Base-by-base conservation (phyloP, 1,140 invertebrate genomes). In the Vanessa atalanta region DNA sequence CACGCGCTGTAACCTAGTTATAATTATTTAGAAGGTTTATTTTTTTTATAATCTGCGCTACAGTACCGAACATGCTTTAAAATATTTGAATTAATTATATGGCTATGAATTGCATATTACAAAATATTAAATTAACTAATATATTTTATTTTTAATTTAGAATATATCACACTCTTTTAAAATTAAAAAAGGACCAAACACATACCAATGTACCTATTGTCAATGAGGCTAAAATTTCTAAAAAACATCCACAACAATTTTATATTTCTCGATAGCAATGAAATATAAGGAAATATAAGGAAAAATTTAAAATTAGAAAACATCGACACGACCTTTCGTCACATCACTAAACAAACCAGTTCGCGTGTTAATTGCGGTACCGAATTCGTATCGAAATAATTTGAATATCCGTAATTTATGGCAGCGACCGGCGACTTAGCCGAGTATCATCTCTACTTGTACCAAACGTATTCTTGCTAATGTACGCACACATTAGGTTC, bases 351-450 rank as follows among this genome's bases (percentile, higher is more conserved):
- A 16, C 31, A 84, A 89, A 91, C 90, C 89, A 86, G 90, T 92
- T 83, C 75, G 78, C 84, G 88, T 80, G 85, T 90, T 92, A 92
- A 90, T 92, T 90, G 87, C 90, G 85, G 86, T 89, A 90, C 89
- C 86, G 84, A 90, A 89, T 92, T 85, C 82, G 89, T 91, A 92
- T 89, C 90, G 83, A 83, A 86, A 84, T 78, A 76, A 91, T 92
- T 90, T 90, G 88, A 88, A 92, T 92, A 90, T 86, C 83, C 77
- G 85, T 90, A 86, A 92, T 92, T 92, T 90, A 92, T 88, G 86
- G 78, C 84, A 82, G 79, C 82, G 83, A 26, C 37, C 37, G 26
- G 55, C 68, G 68, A 70, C 68, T 86, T 79, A 85, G 12, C 80
- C 81, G 74, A 79, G 83, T 85, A 87, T 87, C 87, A 85, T 89